phyloP scores from a whole-genome alignment of 1,140 invertebrate species.

The Cherax destructor region DNA sequence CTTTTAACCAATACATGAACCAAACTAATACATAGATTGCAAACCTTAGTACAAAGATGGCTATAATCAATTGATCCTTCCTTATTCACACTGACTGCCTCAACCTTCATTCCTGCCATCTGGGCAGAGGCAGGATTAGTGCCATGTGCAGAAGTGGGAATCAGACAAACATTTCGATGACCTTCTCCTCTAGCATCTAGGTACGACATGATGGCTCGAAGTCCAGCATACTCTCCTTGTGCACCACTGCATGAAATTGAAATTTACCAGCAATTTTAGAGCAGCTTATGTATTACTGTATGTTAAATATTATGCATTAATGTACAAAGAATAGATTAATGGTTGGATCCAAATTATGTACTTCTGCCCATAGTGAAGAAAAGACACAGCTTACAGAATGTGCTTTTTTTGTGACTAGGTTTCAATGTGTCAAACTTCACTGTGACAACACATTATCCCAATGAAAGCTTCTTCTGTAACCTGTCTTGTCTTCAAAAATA shows the following conservation, averaged over 20 bases:
- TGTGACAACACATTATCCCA: no score
- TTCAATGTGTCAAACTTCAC: no score
- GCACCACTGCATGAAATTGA: conserved; percentile 85
- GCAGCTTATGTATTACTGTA: no score
- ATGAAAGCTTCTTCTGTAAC: no score
- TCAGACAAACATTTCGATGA: conserved; percentile 95
- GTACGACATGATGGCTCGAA: conserved; percentile 96
- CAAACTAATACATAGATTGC: no score
- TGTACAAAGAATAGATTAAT: not conserved
- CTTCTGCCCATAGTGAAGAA: no score
- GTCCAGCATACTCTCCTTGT: conserved; percentile 98
- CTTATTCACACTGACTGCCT: conserved; percentile 88
- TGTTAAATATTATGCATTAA: not conserved
- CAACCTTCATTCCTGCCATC: conserved; percentile 98
- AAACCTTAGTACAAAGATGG: conserved; percentile 88
- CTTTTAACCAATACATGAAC: no score
- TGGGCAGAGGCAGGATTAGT: conserved; percentile 99
- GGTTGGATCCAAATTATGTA: no score
- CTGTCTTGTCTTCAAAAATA: no score
- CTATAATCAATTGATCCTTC: conserved; percentile 94
- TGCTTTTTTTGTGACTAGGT: no score
- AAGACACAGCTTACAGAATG: no score
- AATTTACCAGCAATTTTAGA: no score
- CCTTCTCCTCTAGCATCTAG: conserved; percentile 89
- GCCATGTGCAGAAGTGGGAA: conserved; percentile 98